Evolutionary conservation across 2,888 invertebrate species (phyloP).

Genomic region (Ommatoiulus sabulosus): DNA sequence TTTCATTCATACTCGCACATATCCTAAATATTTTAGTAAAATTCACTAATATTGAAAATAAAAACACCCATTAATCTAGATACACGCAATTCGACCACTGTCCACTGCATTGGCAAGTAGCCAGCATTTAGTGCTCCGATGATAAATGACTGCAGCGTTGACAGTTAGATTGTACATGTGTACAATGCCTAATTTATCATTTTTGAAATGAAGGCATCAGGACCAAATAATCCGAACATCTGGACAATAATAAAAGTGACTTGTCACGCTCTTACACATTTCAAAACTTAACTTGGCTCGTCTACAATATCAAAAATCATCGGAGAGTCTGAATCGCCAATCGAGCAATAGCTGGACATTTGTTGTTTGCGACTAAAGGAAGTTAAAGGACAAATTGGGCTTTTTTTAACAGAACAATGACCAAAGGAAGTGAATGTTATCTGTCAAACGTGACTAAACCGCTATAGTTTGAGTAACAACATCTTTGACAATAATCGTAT

Average conservation of each 20-base stretch:
- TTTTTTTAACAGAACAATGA: background rate
- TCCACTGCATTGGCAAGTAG: background rate
- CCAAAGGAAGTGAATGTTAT: background rate
- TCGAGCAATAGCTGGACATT: background rate
- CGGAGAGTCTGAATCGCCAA: background rate
- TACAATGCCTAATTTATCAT: background rate
- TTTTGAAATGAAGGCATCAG: conserved; percentile 9
- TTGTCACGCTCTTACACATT: background rate
- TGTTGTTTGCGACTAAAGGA: background rate
- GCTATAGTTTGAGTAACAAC: background rate
- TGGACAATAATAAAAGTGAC: background rate
- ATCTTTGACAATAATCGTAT: too few relatives aligned
- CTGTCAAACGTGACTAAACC: background rate
- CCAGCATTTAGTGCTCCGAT: background rate
- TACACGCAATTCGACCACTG: conserved; percentile 4
- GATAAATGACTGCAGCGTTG: background rate
- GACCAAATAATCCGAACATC: background rate
- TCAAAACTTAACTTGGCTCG: background rate
- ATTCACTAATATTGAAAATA: too few relatives aligned
- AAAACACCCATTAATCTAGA: too few relatives aligned
- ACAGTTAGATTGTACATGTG: background rate
- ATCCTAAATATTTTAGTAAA: too few relatives aligned
- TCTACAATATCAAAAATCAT: background rate
- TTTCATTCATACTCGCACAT: background rate
- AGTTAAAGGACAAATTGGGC: background rate